Evolutionary conservation across 2,797 vertebrate genomes (phyloP).

Genomic region (Sebastes oblongus): DNA sequence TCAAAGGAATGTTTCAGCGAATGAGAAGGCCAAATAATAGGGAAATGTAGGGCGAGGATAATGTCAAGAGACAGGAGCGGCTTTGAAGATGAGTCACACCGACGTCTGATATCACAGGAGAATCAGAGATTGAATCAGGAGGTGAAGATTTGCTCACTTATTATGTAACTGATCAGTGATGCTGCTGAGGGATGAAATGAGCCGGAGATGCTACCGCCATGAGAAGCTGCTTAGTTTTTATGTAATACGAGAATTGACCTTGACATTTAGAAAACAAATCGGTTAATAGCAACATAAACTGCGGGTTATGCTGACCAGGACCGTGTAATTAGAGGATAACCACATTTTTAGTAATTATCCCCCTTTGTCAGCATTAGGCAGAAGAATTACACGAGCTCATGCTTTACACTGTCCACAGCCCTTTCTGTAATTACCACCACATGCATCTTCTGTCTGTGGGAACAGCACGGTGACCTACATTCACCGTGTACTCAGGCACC

Average conservation of each 20-base stretch:
- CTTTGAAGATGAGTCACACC: constrained; percentile 4
- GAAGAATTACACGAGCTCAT: constrained; percentile 39
- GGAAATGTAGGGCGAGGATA: neutral
- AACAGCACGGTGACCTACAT: constrained; percentile 50
- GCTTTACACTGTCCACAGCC: constrained; percentile 16
- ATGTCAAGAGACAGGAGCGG: neutral
- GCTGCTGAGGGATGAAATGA: neutral
- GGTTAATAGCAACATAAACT: neutral
- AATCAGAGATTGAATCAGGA: neutral
- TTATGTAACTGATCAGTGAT: neutral
- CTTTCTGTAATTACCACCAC: constrained; percentile 48
- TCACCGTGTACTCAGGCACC: constrained; percentile 11
- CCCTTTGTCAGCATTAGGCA: constrained; percentile 29
- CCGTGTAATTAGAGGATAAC: neutral
- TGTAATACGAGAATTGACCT: neutral
- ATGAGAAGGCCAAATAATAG: neutral
- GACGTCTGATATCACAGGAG: neutral
- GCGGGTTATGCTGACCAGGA: neutral
- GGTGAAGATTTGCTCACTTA: neutral
- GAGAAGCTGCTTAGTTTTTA: neutral
- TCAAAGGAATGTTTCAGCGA: constrained; percentile 1
- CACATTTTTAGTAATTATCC: constrained; percentile 30
- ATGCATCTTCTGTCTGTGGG: constrained; percentile 46
- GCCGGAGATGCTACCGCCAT: neutral
- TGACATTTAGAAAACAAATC: constrained; percentile 1